Evolutionary conservation across 2,888 invertebrate genomes (phyloP).

Genomic region (Plebejus anna): DNA sequence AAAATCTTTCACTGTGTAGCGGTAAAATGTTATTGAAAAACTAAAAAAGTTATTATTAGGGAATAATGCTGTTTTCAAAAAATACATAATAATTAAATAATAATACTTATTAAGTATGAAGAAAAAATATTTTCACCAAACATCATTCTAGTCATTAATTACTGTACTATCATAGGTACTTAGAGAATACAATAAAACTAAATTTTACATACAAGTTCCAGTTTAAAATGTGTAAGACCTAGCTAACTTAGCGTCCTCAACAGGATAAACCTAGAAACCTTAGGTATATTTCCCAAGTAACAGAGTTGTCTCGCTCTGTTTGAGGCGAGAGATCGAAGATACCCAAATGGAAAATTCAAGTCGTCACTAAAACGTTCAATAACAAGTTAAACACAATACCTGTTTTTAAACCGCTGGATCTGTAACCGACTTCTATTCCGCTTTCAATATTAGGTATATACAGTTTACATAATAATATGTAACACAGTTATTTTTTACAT

Average conservation of each 20-base stretch:
- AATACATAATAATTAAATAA: no score
- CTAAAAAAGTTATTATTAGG: neutral
- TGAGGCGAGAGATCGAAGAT: constrained; percentile 18
- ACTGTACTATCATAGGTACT: neutral
- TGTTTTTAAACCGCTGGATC: neutral
- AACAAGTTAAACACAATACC: neutral
- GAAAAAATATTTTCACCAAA: neutral
- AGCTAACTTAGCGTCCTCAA: neutral
- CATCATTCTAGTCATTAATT: neutral
- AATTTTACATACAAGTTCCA: no score
- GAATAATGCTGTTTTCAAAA: neutral
- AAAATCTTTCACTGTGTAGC: neutral
- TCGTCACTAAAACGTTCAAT: neutral
- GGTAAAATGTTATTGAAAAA: neutral
- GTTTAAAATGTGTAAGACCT: no score
- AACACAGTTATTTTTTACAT: no score
- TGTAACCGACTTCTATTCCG: neutral
- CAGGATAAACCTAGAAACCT: neutral
- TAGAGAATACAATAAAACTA: neutral
- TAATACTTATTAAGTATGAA: no score
- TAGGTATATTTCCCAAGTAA: constrained; percentile 15
- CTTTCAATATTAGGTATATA: neutral
- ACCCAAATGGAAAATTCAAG: constrained; percentile 7
- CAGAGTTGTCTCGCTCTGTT: constrained; percentile 20
- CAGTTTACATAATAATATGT: no score